Percentiles rank a stretch among this genome's conserved stretches.
Conservation (phyloP, 2,888 invertebrate genomes). For the Danaus chrysippus region DNA sequence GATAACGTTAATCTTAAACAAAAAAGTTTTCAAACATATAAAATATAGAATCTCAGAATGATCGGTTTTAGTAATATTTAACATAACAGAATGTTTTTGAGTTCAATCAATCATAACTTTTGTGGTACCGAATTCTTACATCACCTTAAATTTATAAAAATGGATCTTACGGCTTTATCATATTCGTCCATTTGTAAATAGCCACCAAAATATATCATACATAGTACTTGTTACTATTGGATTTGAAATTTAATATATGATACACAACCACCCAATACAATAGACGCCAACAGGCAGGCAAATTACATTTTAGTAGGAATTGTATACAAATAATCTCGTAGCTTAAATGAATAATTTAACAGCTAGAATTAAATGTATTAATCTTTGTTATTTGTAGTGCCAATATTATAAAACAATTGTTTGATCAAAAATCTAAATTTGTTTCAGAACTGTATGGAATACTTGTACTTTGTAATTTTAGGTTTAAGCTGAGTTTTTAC, state of each 20-base stretch:
- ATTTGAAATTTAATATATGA: not conserved
- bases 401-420: too few species aligned
- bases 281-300: not conserved
- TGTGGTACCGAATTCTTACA: not conserved
- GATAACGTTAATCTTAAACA: too few species aligned
- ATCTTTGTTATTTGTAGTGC: too few species aligned
- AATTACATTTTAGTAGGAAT: not conserved
- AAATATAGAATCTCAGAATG: too few species aligned
- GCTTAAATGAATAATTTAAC: too few species aligned
- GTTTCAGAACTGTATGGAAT: not conserved
- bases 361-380: too few species aligned
- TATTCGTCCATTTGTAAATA: not conserved
- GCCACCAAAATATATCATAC: not conserved
- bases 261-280: not conserved
- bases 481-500: too few species aligned
- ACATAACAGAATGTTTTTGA: not conserved
- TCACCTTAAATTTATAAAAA: not conserved
- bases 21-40: too few species aligned
- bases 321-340: not conserved
- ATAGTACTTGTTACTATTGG: not conserved
- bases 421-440: too few species aligned
- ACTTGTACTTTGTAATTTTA: too few species aligned
- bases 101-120: not conserved
- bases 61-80: not conserved
- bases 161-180: not conserved